Evolutionary conservation across 1,140 invertebrate genomes (phyloP).

Genomic region (Ladona fulva): DNA sequence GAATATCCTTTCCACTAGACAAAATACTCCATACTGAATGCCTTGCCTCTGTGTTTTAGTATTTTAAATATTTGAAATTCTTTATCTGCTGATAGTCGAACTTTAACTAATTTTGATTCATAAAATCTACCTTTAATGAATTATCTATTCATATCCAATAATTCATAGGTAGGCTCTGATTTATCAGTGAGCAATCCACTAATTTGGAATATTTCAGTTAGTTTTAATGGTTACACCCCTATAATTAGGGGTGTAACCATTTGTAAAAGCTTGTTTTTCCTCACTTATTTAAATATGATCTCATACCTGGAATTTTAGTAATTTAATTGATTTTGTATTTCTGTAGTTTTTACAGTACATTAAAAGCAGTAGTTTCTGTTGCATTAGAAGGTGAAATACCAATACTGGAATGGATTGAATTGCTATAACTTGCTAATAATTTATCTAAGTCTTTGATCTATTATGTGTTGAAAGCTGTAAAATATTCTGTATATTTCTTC

Average conservation of each 20-base stretch:
- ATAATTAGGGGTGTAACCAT: conserved; percentile 19
- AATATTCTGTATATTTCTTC: neutral
- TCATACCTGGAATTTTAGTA: conserved; percentile 16
- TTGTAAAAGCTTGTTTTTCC: conserved; percentile 18
- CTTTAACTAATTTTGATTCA: neutral
- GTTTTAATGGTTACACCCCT: no score
- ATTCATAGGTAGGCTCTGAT: neutral
- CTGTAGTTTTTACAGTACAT: neutral
- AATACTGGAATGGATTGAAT: neutral
- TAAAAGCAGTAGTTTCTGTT: neutral
- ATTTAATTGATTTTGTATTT: neutral
- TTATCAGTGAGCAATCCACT: conserved; percentile 14
- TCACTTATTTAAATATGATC: conserved; percentile 20
- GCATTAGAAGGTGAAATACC: neutral
- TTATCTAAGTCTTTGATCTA: neutral
- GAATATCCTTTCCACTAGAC: neutral
- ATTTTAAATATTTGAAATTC: no score
- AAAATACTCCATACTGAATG: neutral
- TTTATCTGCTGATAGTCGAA: neutral
- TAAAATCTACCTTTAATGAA: neutral
- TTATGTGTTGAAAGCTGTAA: neutral
- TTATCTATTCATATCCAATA: neutral
- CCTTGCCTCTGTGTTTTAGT: neutral
- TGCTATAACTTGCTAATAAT: neutral
- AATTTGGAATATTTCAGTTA: conserved; percentile 19